Conservation (phyloP, 2,888 invertebrate species). For the Quadriops clusia region DNA sequence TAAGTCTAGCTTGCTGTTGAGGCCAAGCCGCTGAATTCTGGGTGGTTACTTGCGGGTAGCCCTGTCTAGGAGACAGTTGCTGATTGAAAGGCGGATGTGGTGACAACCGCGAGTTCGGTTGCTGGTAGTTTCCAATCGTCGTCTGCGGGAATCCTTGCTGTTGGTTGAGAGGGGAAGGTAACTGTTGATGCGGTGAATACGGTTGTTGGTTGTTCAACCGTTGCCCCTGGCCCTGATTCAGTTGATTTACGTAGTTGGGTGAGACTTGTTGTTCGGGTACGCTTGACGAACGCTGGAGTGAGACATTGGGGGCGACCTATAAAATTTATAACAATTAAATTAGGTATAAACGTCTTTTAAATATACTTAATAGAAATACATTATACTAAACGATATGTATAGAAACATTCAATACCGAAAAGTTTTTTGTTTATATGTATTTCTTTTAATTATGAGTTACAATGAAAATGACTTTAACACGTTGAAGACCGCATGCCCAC, state of each 20-base stretch:
- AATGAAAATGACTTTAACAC: too few relatives aligned
- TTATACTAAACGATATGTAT: too few relatives aligned
- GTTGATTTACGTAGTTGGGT: slow-evolving; percentile 40
- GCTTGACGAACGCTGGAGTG: slow-evolving; percentile 58
- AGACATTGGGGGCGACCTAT: slow-evolving; percentile 84
- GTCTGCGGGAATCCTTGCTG: slow-evolving; percentile 29
- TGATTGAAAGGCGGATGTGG: slow-evolving; percentile 46
- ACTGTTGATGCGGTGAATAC: slow-evolving; percentile 38
- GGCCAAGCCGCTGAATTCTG: slow-evolving; percentile 27
- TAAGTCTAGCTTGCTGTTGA: slow-evolving; percentile 44
- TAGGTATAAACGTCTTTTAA: too few relatives aligned
- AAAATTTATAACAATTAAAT: too few relatives aligned
- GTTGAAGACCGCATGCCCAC: too few relatives aligned
- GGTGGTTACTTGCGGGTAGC: slow-evolving; percentile 26
- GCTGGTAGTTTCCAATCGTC: slow-evolving; percentile 28
- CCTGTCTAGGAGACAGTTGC: slow-evolving; percentile 43
- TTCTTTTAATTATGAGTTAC: too few relatives aligned
- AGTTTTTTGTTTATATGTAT: too few relatives aligned
- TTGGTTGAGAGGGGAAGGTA: slow-evolving; percentile 34
- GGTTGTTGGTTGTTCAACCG: slow-evolving; percentile 29
- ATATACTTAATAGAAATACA: too few relatives aligned
- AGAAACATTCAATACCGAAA: too few relatives aligned
- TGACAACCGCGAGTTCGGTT: slow-evolving; percentile 41
- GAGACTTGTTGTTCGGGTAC: slow-evolving; percentile 49
- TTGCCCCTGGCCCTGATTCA: slow-evolving; percentile 23